Percentiles rank a stretch among this genome's conserved stretches.
Conservation (phyloP, 2,888 invertebrate species). For the Phasia obesa region DNA sequence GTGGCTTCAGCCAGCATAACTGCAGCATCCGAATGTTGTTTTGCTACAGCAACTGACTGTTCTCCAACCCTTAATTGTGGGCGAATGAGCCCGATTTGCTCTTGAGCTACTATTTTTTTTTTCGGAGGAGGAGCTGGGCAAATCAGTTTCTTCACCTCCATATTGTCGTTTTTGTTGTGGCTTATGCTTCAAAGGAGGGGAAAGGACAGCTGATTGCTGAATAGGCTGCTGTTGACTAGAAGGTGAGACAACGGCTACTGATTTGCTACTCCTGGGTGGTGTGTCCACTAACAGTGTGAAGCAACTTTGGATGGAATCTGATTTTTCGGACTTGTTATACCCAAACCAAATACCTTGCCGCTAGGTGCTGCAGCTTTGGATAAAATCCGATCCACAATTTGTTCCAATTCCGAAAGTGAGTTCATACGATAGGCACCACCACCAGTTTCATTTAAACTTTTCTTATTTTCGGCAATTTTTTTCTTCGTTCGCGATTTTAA, state of each 20-base stretch:
- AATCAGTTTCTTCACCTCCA: background rate
- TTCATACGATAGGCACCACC: background rate
- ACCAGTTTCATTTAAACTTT: constrained; percentile 9
- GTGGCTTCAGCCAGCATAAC: background rate
- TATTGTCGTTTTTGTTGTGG: background rate
- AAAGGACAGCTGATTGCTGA: background rate
- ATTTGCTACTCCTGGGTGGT: background rate
- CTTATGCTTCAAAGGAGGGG: background rate
- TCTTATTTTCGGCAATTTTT: constrained; percentile 9
- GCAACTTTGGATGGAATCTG: no score
- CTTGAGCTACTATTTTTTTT: background rate
- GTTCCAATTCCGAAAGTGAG: constrained; percentile 1
- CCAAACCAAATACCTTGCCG: background rate
- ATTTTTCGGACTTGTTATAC: background rate
- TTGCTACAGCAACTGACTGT: constrained; percentile 12
- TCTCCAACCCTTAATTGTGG: background rate
- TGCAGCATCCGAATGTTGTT: constrained; percentile 7
- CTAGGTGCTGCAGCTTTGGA: no score
- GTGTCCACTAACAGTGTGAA: background rate
- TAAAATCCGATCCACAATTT: background rate
- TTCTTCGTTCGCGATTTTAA: constrained; percentile 12
- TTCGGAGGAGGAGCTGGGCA: background rate
- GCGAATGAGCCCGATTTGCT: constrained; percentile 8
- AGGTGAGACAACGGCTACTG: background rate
- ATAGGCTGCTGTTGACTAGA: background rate